Evolutionary conservation across 2,888 invertebrate species (phyloP), one percentile per base, ranked within the genome.

Genomic region (Drosophila setosimentum): DNA sequence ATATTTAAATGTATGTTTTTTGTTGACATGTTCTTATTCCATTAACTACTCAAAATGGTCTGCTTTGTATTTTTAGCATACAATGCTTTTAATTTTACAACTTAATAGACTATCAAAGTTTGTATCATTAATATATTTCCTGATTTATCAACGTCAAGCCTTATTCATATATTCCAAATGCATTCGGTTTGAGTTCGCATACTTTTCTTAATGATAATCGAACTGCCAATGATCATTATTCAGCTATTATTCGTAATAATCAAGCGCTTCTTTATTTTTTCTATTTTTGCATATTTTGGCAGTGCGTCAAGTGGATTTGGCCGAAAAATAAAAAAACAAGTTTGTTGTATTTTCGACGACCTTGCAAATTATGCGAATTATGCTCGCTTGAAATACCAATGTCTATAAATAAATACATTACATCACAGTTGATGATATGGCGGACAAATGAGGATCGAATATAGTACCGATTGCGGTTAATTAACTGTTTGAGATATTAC

Each of bases 331-430:
- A 55, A 76, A 65, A 67, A 82, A 74, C 68, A 59, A 68, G 80
- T 82, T 71, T 40, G 53, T 67, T 59, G 58, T 73, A 45, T 40
- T 58, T 30, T 48, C 48, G 32, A 69, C 60, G 81, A 82, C 88
- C 84, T 84, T 84, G 86, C 62, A 16, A 72, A 68, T 69, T 79
- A 82, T 81, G 76, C 76, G 73, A 73, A 59, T 40, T 59, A 70
- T 35, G 50, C 40, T 59, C 21, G 40, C 67, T 67, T 35, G 8
- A 35, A 45, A 62, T 30, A 58, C 42, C 55, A 70, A 78, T 74
- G 66, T 13, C 70, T 50, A 57, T 60, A 57, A 70, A 60, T 53
- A 63, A 24, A 35, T 65, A 50, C 53, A 61, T 80, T 71, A 60
- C 72, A 79, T 61, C 60, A 21, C 10, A 18, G 32, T 27, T 57